Evolutionary conservation across 2,113 vertebrate species (phyloP).

Genomic region (Thamnophis sirtalis): DNA sequence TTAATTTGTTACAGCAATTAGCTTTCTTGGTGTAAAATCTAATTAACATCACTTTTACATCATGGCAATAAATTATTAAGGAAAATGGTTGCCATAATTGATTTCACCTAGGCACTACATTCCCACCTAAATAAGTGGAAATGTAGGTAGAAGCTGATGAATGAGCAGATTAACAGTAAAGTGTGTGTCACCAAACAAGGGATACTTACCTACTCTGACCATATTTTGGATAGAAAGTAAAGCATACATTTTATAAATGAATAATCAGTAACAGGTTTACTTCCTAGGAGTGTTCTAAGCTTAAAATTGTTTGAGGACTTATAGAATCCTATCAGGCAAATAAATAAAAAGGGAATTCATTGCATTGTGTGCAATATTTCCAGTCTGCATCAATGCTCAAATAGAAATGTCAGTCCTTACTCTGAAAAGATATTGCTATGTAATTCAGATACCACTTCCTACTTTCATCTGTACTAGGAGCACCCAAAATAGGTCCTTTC

Average conservation of each 20-base stretch:
- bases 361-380: background rate
- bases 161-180: background rate
- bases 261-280: background rate
- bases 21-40: background rate
- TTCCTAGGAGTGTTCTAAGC: background rate
- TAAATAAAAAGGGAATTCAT: background rate
- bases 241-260: background rate
- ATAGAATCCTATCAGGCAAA: background rate
- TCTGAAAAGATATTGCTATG: background rate
- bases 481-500: background rate
- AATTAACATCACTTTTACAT: conserved; percentile 14
- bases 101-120: background rate
- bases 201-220: background rate
- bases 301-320: background rate
- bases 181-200: background rate
- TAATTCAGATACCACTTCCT: background rate
- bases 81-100: background rate
- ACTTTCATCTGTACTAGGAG: background rate
- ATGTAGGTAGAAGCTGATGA: background rate
- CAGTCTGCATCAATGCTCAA: background rate
- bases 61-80: conserved; percentile 5
- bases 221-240: background rate
- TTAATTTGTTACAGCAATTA: conserved; percentile 16
- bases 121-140: background rate
- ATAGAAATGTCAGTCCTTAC: background rate